Percentiles rank a stretch among this genome's conserved stretches.
Conservation (phyloP, 1,140 invertebrate species). For the Drosophila subobscura region DNA sequence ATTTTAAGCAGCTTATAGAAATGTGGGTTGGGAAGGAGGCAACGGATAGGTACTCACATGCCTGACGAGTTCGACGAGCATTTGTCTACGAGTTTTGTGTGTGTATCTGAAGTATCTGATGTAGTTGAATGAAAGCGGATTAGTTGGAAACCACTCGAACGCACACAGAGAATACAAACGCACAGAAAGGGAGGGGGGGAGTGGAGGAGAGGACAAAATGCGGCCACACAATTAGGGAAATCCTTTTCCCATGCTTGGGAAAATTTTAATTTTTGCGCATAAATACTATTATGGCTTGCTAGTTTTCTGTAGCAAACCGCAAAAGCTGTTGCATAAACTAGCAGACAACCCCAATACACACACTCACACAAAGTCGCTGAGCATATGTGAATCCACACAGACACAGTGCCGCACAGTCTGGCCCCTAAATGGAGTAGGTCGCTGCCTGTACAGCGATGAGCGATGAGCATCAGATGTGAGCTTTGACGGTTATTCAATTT, state of each 20-base stretch:
- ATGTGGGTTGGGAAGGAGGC: neutral
- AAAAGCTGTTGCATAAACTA: constrained; percentile 28
- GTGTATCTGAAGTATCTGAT: constrained; percentile 9
- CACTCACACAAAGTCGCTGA: too few species aligned
- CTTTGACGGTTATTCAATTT: constrained; percentile 57
- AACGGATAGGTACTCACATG: neutral
- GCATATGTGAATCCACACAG: neutral
- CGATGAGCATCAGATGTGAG: constrained; percentile 20
- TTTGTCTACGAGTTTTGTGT: constrained; percentile 3
- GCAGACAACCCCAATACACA: neutral
- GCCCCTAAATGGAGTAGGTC: constrained; percentile 1
- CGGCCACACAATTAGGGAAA: constrained; percentile 39
- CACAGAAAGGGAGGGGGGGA: neutral
- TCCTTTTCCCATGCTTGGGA: constrained; percentile 31
- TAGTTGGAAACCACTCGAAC: constrained; percentile 28
- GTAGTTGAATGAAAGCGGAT: constrained; percentile 62
- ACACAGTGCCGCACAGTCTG: neutral
- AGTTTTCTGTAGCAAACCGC: constrained; percentile 30
- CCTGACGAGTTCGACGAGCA: neutral
- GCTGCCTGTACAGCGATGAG: constrained; percentile 10
- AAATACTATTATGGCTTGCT: constrained; percentile 40
- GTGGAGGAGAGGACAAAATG: constrained; percentile 15
- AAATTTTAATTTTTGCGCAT: constrained; percentile 52
- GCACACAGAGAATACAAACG: neutral
- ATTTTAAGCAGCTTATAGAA: constrained; percentile 70